Evolutionary conservation across 2,113 vertebrate genomes (phyloP), one percentile per base, ranked within the genome.

Genomic region (Odontophorus gujanensis): DNA sequence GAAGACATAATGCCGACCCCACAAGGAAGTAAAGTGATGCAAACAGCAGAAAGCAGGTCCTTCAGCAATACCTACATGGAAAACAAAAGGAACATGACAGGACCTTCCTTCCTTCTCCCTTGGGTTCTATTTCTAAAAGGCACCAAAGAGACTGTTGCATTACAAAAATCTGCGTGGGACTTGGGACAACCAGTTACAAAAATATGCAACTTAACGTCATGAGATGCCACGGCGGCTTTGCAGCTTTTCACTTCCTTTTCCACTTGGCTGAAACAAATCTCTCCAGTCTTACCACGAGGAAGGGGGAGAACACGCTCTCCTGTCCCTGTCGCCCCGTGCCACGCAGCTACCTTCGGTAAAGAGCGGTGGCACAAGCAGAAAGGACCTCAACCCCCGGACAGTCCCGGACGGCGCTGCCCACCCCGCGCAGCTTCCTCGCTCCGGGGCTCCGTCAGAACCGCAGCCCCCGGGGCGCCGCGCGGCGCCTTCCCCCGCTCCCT

Each of bases 1-100:
- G 97, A 95, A 93, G 97, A 96, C 99, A 99, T 99, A 97, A 92
- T 98, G 96, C 62, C 1, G 4, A 74, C 79, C 78, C 77, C 76
- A 61, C 57, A 4, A 43, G 40, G 40, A 58, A 14, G 16, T 48
- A 53, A 63, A 90, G 69, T 0, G 13, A 87, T 25, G 59, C 15
- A 68, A 78, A 17, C 1, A 2, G 18, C 38, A 30, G 58, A 78
- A 69, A 78, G 43, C 26, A 21, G 55, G 24, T 28, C 32, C 36
- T 81, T 67, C 43, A 34, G 71, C 0, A 1, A 8, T 84, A 83
- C 40, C 96, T 97, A 76, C 34, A 94, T 81, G 21, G 50, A 55
- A 96, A 85, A 89, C 71, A 81, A 72, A 87, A 89, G 13, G 53
- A 83, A 87, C 0, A 0, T 82, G 45, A 86, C 3, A 38, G 6